Percentiles rank a stretch among this genome's conserved stretches.
Evolutionary conservation across 2,113 vertebrate genomes (phyloP).

Genomic region (Diglossa brunneiventris): DNA sequence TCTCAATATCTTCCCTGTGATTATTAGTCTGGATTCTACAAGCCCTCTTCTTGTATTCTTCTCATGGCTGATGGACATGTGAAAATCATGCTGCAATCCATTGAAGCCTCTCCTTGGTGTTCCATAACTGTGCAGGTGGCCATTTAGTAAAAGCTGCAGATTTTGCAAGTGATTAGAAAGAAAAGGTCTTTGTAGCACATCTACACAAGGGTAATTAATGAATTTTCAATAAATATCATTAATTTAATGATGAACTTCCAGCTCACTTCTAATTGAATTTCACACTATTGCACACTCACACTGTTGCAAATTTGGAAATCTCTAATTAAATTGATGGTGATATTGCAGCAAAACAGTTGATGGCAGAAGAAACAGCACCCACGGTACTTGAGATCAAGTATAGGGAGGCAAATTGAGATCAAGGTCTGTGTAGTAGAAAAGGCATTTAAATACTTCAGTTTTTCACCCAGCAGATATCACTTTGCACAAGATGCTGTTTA

Average conservation of each 20-base stretch:
- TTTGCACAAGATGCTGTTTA: fast-evolving
- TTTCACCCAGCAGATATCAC: background rate
- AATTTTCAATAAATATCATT: background rate
- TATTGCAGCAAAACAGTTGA: background rate
- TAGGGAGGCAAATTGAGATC: too few species aligned
- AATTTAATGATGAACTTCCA: background rate
- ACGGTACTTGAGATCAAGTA: background rate
- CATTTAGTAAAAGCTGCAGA: background rate
- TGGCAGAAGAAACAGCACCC: fast-evolving
- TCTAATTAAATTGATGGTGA: background rate
- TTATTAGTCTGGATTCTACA: background rate
- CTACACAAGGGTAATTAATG: background rate
- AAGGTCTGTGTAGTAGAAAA: background rate
- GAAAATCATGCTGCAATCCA: background rate
- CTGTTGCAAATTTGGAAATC: background rate
- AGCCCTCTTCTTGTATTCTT: background rate
- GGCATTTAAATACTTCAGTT: background rate
- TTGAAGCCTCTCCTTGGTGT: background rate
- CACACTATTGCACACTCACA: background rate
- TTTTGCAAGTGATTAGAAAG: background rate
- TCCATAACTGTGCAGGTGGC: background rate
- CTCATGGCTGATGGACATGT: background rate
- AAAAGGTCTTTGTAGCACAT: background rate
- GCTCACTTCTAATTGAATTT: background rate
- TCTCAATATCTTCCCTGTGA: background rate